Base-by-base conservation (phyloP, 1,140 invertebrate genomes). In the Drosophila obscura region DNA sequence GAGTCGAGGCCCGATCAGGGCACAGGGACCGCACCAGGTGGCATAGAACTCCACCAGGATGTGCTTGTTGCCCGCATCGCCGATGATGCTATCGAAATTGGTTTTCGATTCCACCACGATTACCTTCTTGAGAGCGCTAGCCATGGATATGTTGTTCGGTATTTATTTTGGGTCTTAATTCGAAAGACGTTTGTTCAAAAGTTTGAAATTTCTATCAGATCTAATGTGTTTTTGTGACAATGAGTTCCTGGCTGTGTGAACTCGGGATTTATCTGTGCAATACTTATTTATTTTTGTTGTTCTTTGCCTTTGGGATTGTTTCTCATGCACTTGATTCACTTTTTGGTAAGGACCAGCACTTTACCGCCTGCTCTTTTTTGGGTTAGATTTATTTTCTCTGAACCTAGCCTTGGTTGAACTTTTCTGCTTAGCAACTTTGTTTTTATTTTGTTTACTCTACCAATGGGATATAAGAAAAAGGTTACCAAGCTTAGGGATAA, bases 11-110 rank as follows among this genome's bases (percentile, higher is more conserved):
- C 95, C 94, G 90, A 99, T 99, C 91, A 96, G 94, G 90, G 96
- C 97, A 93, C 98, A 99, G 0, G 98, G 98, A 1, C 97, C 98
- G 93, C 96, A 97, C 96, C 96, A 97, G 11, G 94, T 75, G 41
- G 89, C 89, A 74, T 55, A 91, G 60, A 91, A 91, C 89, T 98
- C 97, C 41, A 99, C 95, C 5, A 99, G 94, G n/a, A 99, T 95
- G 73, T 99, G 92, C 85, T 96, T 96, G 9, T 94, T 93, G 7
- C 96, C 97, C 35, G 97, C 96, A 55, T 95, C 95, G 0, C 92
- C 91, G 39, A 98, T 91, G 84, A 95, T 94, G 41, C 88, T 92
- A 48, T 96, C 93, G 77, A 98, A 94, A 80, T 97, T 95, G 28
- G 77, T 92, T 94, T 96, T 83, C 9, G 93, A 93, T 5, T 52